Evolutionary conservation across 1,140 invertebrate genomes (phyloP).

Genomic region (Mamestra configurata): DNA sequence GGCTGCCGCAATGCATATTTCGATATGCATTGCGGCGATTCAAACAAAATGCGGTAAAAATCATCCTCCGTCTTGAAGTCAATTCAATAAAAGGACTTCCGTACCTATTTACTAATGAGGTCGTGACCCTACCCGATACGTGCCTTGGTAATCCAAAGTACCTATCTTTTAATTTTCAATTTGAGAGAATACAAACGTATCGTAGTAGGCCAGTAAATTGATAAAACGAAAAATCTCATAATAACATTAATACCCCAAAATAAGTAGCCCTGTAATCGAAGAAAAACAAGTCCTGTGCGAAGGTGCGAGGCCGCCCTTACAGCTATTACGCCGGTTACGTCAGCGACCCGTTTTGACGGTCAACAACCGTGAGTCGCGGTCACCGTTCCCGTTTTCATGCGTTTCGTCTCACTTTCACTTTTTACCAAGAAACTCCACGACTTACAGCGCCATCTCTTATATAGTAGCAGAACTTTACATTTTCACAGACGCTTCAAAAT

Average conservation of each 20-base stretch:
- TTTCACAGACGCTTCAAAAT: not conserved
- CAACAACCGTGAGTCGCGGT: conserved; percentile 79
- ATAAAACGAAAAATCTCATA: not conserved
- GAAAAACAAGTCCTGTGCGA: not conserved
- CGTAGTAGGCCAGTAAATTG: not conserved
- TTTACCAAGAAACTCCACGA: conserved; percentile 44
- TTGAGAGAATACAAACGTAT: too few species aligned
- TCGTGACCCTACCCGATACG: too few species aligned
- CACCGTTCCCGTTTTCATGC: conserved; percentile 66
- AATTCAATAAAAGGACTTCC: too few species aligned
- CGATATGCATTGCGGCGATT: too few species aligned
- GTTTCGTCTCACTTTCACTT: conserved; percentile 72
- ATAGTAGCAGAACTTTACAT: conserved; percentile 51
- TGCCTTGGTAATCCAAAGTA: too few species aligned
- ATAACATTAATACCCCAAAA: not conserved
- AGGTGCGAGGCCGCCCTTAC: conserved; percentile 37
- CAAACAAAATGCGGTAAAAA: too few species aligned
- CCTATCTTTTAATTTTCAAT: too few species aligned
- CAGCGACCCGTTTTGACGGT: conserved; percentile 74
- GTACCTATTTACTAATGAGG: too few species aligned
- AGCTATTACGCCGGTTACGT: conserved; percentile 64
- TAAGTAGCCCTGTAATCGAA: conserved; percentile 13
- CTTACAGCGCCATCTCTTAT: conserved; percentile 61
- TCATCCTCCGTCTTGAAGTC: too few species aligned
- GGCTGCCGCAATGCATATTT: too few species aligned